Evolutionary conservation across 1,140 invertebrate species (phyloP), one percentile per base, ranked within the genome.

Genomic region (Zophobas atratus): DNA sequence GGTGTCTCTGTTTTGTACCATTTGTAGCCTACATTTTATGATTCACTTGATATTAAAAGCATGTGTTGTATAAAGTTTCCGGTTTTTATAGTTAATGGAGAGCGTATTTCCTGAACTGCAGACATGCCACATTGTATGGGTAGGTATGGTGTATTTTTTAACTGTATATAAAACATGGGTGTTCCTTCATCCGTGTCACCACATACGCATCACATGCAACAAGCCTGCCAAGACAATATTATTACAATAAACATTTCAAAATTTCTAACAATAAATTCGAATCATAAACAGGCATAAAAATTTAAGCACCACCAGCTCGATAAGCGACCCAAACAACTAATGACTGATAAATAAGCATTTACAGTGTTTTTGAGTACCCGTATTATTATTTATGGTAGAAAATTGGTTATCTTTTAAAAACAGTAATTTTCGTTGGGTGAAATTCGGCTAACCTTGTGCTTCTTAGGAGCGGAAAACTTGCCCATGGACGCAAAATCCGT

Each of bases 61-160:
- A 63, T 67, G 60, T 57, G 55, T 57, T 35, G 55, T 67, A 32
- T 60, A 6, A 60, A 67, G 35, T 32, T 67, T 67, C 60, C 60
- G 60, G 60, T 67, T 67, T 67, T 67, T 67, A 43, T 67, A 67
- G 60, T 67, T 67, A 67, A 67, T 43, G 39, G 39, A 67, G 60
- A 67, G 60, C 60, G 39, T 67, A 67, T 67, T 67, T 67, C 60
- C 60, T 67, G 60, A 67, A 67, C 38, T 43, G 41, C 60, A 67
- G 60, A 67, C 60, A 43, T 67, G 60, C 39, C 60, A 20, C 60
- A 41, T 67, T 67, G 43, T 67, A 67, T 67, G n/a, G 60, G 6
- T 67, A 67, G 1, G 2, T 67, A 20, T 8, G 3, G 8, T 8
- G 3, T 46, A 46, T 36, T 43, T 67, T 67, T 67, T 43, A 67